These are phyloP conservation scores for Dolichopus griseipennis DNA, from an alignment of 2,888 invertebrate genomes.

Conservation along the genomic window DNA sequence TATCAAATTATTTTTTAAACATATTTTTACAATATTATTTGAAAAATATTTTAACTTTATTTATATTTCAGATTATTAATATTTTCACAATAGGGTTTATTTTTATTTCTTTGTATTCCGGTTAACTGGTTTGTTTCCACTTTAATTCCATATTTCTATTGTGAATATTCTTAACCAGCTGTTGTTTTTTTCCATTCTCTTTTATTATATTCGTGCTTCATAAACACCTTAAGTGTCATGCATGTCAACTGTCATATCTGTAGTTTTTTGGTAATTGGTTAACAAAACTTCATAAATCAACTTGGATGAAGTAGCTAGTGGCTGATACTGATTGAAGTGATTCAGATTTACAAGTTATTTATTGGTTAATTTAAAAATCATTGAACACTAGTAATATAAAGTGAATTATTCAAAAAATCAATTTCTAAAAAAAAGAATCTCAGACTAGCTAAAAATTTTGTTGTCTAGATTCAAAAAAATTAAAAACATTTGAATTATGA, in stretches of 20 bases:
- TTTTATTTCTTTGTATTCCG: no score
- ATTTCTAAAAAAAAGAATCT: no score
- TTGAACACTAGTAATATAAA: no score
- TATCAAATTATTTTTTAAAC: no score
- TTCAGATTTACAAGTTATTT: neutral
- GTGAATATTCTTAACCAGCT: neutral
- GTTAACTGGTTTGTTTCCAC: neutral
- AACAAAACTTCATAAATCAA: neutral
- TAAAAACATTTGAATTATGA: neutral
- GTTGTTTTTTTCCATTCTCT: neutral
- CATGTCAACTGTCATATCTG: neutral
- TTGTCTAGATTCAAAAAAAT: neutral
- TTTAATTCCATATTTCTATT: neutral
- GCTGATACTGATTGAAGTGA: conserved; percentile 9
- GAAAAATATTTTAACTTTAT: no score
- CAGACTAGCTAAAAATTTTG: neutral
- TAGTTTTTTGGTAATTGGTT: conserved; percentile 4
- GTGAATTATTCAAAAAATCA: no score
- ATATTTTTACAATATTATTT: no score
- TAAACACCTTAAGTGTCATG: neutral
- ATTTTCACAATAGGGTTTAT: no score
- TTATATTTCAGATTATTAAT: no score
- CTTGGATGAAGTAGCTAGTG: conserved; percentile 10
- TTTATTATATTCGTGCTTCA: neutral
- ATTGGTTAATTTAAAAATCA: neutral